Evolutionary conservation across 2,113 vertebrate genomes (phyloP).

Genomic region (Sylvietta virens): DNA sequence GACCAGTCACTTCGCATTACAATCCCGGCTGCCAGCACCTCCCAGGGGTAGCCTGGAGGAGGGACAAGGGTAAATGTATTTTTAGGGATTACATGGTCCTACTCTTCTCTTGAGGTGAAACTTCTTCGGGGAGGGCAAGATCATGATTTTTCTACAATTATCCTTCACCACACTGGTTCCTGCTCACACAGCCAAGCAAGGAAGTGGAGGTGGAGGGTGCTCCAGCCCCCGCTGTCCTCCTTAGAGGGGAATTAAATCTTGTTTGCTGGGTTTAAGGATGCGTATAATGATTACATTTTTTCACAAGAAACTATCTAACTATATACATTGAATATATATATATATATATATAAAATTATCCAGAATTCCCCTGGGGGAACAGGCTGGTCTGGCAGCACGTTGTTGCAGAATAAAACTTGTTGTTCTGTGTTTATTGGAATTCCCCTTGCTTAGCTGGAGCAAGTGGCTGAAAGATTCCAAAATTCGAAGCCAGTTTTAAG

Average conservation of each 20-base stretch:
- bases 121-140: fast-evolving
- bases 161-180: neutral
- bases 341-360: too few relatives aligned
- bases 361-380: neutral
- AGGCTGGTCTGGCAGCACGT: fast-evolving
- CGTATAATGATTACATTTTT: neutral
- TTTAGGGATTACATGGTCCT: neutral
- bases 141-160: neutral
- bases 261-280: neutral
- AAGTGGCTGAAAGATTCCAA: neutral
- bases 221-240: neutral
- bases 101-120: neutral
- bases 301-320: neutral
- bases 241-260: neutral
- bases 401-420: fast-evolving
- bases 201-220: neutral
- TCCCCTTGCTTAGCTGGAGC: fast-evolving
- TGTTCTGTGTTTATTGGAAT: neutral
- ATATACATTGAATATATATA: neutral
- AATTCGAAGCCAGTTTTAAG: neutral
- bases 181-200: neutral
- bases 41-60: neutral
- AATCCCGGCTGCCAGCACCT: fast-evolving
- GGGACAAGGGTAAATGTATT: fast-evolving
- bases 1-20: fast-evolving